Evolutionary conservation across 2,888 invertebrate genomes (phyloP), one percentile per base, ranked within the genome.

Genomic region (Eremobia ochroleuca): DNA sequence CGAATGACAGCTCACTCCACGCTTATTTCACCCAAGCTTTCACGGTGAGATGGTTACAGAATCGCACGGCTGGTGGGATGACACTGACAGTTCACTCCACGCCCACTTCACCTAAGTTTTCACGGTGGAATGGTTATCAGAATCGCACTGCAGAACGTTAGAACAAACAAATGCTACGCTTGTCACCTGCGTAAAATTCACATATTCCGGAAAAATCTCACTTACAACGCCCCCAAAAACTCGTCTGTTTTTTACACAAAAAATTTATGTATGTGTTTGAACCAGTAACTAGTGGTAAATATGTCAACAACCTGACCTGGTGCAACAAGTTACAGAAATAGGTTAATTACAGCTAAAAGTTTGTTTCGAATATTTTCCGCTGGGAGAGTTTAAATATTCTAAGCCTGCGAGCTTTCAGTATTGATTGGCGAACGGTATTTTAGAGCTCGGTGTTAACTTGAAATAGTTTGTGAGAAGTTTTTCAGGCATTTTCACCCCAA

Each of bases 311-410:
- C 34, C 55, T 49, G 43, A 71, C 28, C 43, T 34, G 28, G 31
- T 65, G 74, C 87, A 83, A 83, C 66, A 83, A 86, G 84, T 83
- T 59, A 46, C 31, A 13, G 58, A 83, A 86, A 86, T 78, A 73
- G 86, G 84, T 83, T 75, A 78, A 86, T 75, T 73, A 86, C 55
- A 61, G 72, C 73, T 69, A 72, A 78, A 83, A 74, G 34, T 83
- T 79, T 52, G 68, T 55, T 74, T 70, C 13, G 64, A 73, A 64
- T 74, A 78, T 74, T 86, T 73, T 70, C 62, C 55, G 25, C 18
- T 55, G 55, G 46, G 59, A 72, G 49, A 69, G 69, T 68, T 77
- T 62, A 31, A 69, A 77, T 77, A 77, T 58, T 72, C 40, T 46
- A 31, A 31, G 18, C 15, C 18, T 1, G 43, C 46, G 9, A 52